Conservation (phyloP, 2,888 invertebrate species). For the Xylophagus ater region DNA sequence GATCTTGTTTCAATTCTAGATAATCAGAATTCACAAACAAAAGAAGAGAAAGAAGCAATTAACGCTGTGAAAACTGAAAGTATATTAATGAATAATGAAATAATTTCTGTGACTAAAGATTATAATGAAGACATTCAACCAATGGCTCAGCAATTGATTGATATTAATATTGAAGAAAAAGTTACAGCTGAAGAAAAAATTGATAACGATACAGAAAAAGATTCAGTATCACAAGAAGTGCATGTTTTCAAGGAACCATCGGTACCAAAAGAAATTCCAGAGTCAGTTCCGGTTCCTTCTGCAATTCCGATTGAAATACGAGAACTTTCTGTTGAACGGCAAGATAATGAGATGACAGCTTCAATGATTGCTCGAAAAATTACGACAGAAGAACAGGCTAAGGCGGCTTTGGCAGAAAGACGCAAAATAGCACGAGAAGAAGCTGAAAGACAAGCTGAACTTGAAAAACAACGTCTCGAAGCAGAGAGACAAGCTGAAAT, state of each 20-base stretch:
- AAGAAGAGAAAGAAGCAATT: slow-evolving; percentile 38
- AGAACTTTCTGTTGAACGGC: slow-evolving; percentile 26
- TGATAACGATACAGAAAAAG: slow-evolving; percentile 26
- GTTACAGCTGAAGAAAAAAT: slow-evolving; percentile 32
- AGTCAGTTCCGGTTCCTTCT: no score
- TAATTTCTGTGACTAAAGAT: slow-evolving; percentile 24
- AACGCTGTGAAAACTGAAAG: slow-evolving; percentile 33
- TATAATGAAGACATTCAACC: slow-evolving; percentile 21
- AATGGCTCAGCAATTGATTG: no score
- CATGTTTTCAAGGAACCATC: slow-evolving; percentile 25
- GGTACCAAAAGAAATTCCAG: slow-evolving; percentile 29
- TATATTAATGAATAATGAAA: slow-evolving; percentile 2
- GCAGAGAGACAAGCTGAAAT: slow-evolving; percentile 62
- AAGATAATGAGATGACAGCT: slow-evolving; percentile 39
- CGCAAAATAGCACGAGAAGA: slow-evolving; percentile 80
- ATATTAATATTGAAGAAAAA: slow-evolving; percentile 24
- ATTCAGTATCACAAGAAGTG: slow-evolving; percentile 25
- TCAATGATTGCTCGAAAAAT: slow-evolving; percentile 62
- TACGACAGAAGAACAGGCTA: slow-evolving; percentile 85
- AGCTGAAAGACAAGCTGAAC: slow-evolving; percentile 80
- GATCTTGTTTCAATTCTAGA: not conserved
- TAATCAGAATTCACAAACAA: slow-evolving; percentile 28
- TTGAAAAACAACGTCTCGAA: slow-evolving; percentile 62
- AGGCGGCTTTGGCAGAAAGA: slow-evolving; percentile 84
- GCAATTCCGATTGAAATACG: no score